These are phyloP conservation scores for Thaleichthys pacificus DNA, from an alignment of 2,797 vertebrate species.

Conservation along the genomic window DNA sequence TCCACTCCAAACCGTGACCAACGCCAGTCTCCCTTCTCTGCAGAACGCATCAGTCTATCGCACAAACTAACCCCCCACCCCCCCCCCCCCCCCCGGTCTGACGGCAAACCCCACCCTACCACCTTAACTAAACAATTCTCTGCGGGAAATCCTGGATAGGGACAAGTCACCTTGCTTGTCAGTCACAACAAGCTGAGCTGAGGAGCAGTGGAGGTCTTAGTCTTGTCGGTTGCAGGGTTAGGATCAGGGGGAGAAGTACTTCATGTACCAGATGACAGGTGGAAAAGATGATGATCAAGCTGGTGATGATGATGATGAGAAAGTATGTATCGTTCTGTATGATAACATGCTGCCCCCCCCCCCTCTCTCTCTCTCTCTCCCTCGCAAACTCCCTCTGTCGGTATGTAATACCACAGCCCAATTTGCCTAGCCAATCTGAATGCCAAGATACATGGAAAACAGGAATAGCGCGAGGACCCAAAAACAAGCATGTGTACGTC, in stretches of 20 bases:
- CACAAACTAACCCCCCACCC: too few relatives aligned
- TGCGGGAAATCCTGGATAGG: background rate
- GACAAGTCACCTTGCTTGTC: background rate
- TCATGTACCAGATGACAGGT: too few relatives aligned
- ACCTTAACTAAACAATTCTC: too few relatives aligned
- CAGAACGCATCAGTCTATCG: too few relatives aligned
- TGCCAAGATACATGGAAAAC: conserved; percentile 4
- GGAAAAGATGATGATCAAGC: background rate
- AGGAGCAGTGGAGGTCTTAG: too few relatives aligned
- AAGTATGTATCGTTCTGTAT: background rate
- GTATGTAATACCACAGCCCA: background rate
- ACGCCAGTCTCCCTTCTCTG: too few relatives aligned
- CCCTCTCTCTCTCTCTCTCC: background rate
- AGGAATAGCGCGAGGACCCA: conserved; percentile 6
- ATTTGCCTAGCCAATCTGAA: background rate
- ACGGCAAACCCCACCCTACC: too few relatives aligned
- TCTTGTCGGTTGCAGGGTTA: too few relatives aligned
- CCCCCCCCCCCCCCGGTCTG: too few relatives aligned
- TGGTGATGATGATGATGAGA: background rate
- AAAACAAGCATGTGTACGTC: background rate
- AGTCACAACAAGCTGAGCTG: too few relatives aligned
- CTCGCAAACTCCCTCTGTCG: conserved; percentile 16
- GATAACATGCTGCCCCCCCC: background rate
- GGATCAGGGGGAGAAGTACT: too few relatives aligned
- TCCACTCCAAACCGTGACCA: conserved; percentile 11